Conservation (phyloP, 1,140 invertebrate species). For the Lepidurus couesii region DNA sequence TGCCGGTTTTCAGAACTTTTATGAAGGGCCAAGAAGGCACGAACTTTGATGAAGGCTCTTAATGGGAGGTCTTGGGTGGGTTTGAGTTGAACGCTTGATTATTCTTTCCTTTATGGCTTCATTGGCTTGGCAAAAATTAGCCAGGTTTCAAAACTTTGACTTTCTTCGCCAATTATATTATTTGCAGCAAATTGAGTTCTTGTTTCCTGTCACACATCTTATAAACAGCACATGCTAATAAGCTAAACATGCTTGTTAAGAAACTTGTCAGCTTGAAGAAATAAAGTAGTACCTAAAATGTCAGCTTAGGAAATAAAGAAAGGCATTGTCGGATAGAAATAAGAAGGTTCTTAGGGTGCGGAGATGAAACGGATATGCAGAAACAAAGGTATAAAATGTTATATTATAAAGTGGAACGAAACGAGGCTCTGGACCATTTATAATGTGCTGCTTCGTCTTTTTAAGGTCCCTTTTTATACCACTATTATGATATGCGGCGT, state of each 20-base stretch:
- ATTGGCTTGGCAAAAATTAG: background rate
- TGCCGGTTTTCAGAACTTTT: background rate
- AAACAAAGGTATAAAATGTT: background rate
- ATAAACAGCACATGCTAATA: no score
- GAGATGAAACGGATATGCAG: background rate
- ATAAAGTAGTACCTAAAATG: no score
- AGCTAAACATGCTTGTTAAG: no score
- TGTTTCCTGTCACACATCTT: no score
- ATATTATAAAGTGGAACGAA: background rate
- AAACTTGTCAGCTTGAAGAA: no score
- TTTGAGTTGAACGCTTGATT: background rate
- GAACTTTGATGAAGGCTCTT: background rate
- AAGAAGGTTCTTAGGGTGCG: no score
- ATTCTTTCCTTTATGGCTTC: background rate
- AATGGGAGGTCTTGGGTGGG: background rate
- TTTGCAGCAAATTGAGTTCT: no score
- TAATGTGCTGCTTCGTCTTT: background rate
- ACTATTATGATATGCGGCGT: conserved; percentile 14
- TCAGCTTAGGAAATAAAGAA: no score
- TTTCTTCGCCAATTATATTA: no score
- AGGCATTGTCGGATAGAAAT: no score
- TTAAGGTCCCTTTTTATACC: background rate
- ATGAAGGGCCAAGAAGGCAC: background rate
- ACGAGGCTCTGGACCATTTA: background rate
- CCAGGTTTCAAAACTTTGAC: background rate